Percentiles rank a stretch among this genome's conserved stretches.
phyloP scores from a whole-genome alignment of 2,113 vertebrate genomes.

The Petrocephalus zakoni region DNA sequence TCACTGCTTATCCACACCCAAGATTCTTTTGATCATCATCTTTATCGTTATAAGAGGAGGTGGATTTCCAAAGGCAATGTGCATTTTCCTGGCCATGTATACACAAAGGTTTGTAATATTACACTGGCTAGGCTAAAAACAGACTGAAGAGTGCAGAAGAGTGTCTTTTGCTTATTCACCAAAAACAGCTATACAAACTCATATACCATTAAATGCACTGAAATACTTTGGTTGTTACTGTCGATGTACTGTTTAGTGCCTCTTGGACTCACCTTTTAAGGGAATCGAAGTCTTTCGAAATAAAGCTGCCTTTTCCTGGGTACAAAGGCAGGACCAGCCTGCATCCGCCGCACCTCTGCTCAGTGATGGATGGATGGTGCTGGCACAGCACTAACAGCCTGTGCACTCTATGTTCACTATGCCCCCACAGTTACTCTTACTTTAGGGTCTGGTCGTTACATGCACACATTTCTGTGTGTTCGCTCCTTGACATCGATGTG shows the following conservation, averaged over 20 bases:
- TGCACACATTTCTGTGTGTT: background rate
- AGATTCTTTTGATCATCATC: background rate
- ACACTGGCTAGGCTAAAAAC: background rate
- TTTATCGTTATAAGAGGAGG: background rate
- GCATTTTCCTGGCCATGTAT: slow-evolving; percentile 48
- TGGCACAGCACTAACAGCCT: background rate
- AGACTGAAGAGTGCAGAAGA: background rate
- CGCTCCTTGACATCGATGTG: background rate
- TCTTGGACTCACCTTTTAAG: background rate
- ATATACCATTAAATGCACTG: background rate
- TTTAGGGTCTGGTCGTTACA: background rate
- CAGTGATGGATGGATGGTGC: background rate
- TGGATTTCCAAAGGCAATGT: slow-evolving; percentile 28
- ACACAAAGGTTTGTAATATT: slow-evolving; percentile 4
- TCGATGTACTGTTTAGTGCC: background rate
- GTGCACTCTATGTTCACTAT: background rate
- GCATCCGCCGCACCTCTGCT: background rate
- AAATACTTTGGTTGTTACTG: background rate
- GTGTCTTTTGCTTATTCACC: slow-evolving; percentile 1
- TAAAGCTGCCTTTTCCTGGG: background rate
- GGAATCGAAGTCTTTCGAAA: background rate
- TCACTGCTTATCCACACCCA: background rate
- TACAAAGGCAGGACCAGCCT: background rate
- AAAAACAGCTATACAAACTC: slow-evolving; percentile 18
- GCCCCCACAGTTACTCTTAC: background rate